Conservation (phyloP, 1,140 invertebrate genomes). For the Globodera rostochiensis region DNA sequence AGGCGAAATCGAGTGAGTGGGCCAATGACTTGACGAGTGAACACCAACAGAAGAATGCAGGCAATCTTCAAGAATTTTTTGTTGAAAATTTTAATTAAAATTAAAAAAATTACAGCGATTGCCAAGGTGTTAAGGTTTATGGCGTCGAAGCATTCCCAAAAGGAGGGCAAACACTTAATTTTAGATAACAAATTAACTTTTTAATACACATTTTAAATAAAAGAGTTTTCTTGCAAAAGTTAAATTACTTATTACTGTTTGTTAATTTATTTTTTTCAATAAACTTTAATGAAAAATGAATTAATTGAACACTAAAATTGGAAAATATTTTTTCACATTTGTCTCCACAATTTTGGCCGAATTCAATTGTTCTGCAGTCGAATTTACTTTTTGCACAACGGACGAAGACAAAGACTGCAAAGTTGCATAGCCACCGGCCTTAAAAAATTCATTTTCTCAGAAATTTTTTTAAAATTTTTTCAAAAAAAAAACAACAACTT, state of each 20-base stretch:
- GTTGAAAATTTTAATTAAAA: neutral
- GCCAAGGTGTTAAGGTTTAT: slow-evolving; percentile 50
- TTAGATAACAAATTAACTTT: neutral
- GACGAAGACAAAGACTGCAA: neutral
- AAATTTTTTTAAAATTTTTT: neutral
- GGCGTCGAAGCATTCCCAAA: slow-evolving; percentile 51
- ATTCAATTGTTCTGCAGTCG: neutral
- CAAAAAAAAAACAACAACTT: neutral
- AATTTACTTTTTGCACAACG: no score
- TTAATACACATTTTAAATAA: neutral
- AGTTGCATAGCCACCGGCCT: neutral
- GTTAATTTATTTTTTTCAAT: neutral
- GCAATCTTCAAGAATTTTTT: neutral
- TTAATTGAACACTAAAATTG: neutral
- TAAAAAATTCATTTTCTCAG: neutral
- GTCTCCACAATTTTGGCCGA: slow-evolving; percentile 3
- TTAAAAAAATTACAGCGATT: slow-evolving; percentile 18
- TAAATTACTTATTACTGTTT: neutral
- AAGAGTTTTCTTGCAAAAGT: neutral
- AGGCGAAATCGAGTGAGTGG: slow-evolving; percentile 42
- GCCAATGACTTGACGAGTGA: slow-evolving; percentile 49
- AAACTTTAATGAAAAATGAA: neutral
- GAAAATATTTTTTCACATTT: neutral
- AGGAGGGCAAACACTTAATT: slow-evolving; percentile 46
- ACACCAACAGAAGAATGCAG: slow-evolving; percentile 44